Conservation (phyloP, 35 echinoderm and acorn worm genomes). For the Acanthaster planci region DNA sequence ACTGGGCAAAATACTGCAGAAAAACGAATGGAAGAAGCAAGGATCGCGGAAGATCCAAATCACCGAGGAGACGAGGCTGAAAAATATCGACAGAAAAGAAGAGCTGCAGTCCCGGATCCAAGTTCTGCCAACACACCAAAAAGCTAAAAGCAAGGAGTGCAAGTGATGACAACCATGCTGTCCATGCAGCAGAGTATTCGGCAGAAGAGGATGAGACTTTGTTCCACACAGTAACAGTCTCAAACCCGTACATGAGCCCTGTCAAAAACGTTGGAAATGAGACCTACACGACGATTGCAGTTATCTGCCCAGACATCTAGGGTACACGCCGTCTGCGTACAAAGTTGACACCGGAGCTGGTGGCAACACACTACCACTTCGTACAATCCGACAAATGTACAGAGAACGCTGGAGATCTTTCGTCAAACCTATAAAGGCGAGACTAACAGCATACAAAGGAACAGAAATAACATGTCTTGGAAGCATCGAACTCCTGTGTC, state of each 20-base stretch:
- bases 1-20: conserved; percentile 36
- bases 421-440: background rate
- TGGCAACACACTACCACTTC: conserved; percentile 38
- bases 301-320: background rate
- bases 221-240: background rate
- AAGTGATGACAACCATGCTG: background rate
- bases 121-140: background rate
- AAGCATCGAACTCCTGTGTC: background rate
- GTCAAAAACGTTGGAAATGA: conserved; percentile 6
- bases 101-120: background rate
- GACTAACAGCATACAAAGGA: conserved; percentile 18
- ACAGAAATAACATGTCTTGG: conserved; percentile 38
- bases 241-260: background rate
- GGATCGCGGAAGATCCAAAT: background rate
- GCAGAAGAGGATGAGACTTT: background rate
- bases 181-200: background rate
- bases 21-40: conserved; percentile 38
- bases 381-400: conserved; percentile 46
- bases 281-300: background rate
- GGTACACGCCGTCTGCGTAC: background rate
- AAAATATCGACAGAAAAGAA: background rate
- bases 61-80: background rate
- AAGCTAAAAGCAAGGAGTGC: background rate
- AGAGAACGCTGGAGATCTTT: background rate
- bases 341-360: conserved; percentile 24